A percentile compares a stretch with the other conserved stretches of the same genome.
Evolutionary conservation across 1,140 invertebrate genomes (phyloP).

Genomic region (Temnothorax longispinosus): DNA sequence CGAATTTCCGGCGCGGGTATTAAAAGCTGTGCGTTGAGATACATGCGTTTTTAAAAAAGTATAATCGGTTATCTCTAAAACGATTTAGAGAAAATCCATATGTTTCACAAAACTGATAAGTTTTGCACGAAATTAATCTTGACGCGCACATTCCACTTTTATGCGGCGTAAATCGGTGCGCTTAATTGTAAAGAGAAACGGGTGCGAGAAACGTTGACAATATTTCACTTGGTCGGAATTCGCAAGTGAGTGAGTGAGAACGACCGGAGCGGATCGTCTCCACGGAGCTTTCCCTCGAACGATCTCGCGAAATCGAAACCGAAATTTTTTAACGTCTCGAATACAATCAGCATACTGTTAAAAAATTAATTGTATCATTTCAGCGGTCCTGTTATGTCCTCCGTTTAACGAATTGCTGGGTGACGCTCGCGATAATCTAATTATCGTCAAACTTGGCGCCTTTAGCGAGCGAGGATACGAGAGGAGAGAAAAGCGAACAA

Average conservation of each 20-base stretch:
- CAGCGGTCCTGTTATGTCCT: not conserved
- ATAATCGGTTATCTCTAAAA: not conserved
- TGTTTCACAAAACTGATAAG: not conserved
- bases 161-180: not conserved
- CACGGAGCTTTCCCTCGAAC: not conserved
- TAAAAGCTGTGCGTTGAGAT: conserved; percentile 7
- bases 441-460: conserved; percentile 31
- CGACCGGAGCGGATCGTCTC: not conserved
- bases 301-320: conserved; percentile 18
- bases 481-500: conserved; percentile 18
- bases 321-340: not conserved
- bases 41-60: conserved; percentile 6
- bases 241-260: not conserved
- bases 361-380: not conserved
- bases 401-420: conserved; percentile 14
- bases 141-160: conserved; percentile 27
- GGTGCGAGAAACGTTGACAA: not conserved
- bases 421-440: conserved; percentile 31
- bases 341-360: conserved; percentile 9
- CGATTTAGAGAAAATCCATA: not conserved
- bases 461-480: conserved; percentile 19
- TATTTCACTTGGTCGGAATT: conserved; percentile 14
- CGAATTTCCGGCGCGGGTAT: not conserved
- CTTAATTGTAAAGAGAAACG: not conserved
- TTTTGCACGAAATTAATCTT: conserved; percentile 13